Evolutionary conservation across 2,113 vertebrate genomes (phyloP), one percentile per base, ranked within the genome.

Genomic region (Spea bombifrons): DNA sequence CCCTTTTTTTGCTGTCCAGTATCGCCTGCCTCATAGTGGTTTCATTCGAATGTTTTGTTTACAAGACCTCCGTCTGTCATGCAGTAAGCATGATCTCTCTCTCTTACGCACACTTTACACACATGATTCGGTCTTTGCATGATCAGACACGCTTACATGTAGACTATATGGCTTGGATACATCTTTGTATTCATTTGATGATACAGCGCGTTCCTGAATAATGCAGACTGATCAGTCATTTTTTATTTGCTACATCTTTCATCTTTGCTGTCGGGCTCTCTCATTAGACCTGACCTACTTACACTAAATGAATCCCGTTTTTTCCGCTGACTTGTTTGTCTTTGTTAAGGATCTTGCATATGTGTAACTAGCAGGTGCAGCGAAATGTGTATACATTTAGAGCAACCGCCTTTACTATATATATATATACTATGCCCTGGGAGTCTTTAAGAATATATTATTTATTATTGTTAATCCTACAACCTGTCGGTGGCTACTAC

Each of bases 211-310:
- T 74, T 50, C 9, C n/a, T 53, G 71, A 57, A 80, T 67, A 74
- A 67, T 68, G 78, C 71, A 68, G 74, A 80, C 30, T 44, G 61
- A 72, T 68, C 45, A 30, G 64, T 68, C 43, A 5, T 45, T 68
- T 74, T 80, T 61, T 59, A 67, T 79, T 65, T 80, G 78, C 64
- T 73, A 49, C 64, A 66, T 80, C 77, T 80, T 74, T 74, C 78
- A 74, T 80, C 71, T 80, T 55, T 73, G 77, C 84, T 85, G 76
- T 83, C 10, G 2, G 71, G 65, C 59, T 83, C 87, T 86, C 75
- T 86, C 82, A 83, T 86, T 86, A 81, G 77, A 88, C 78, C 73
- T 87, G 84, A 89, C 81, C 81, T 83, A 88, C 85, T 91, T 84
- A 85, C 71, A 59, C 53, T 83, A 83, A 83, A 86, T 66, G 47